phyloP scores from a whole-genome alignment of 2,888 invertebrate species.

The Scaptodrosophila latifasciaeformis region DNA sequence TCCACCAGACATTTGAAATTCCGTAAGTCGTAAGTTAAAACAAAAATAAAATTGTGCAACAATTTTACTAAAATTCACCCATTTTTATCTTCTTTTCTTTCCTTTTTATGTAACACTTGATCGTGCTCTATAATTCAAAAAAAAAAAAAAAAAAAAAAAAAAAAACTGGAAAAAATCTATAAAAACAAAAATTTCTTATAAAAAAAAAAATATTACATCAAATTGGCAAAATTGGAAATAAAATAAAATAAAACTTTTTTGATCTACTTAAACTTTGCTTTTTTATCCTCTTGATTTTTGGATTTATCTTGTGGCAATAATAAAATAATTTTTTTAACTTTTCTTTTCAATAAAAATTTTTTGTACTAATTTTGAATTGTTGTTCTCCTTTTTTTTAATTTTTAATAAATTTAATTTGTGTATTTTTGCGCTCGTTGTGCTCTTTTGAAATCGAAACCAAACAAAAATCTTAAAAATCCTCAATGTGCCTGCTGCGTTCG shows the following conservation, averaged over 20 bases:
- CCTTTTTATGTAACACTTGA: conserved; percentile 66
- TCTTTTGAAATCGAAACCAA: conserved; percentile 29
- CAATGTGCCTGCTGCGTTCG: conserved; percentile 67
- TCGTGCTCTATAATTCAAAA: conserved; percentile 63
- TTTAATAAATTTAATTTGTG: conserved; percentile 18
- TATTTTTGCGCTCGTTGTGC: conserved; percentile 62
- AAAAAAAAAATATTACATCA: conserved; percentile 43
- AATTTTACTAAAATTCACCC: conserved; percentile 71
- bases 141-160: conserved; percentile 40
- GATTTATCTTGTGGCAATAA: conserved; percentile 28
- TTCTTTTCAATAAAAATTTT: conserved; percentile 49
- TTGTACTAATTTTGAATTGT: conserved; percentile 49
- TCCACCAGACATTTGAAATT: conserved; percentile 51
- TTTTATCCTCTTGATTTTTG: conserved; percentile 15
- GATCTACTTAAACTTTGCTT: conserved; percentile 20
- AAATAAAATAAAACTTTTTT: conserved; percentile 15
- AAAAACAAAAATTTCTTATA: no score
- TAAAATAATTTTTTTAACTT: conserved; percentile 25
- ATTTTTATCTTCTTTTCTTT: conserved; percentile 67
- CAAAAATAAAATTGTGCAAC: conserved; percentile 41
- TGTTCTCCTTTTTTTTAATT: conserved; percentile 51
- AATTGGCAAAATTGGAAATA: conserved; percentile 66
- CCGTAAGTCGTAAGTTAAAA: conserved; percentile 60
- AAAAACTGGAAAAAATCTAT: no score
- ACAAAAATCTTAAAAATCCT: conserved; percentile 27